Base-by-base conservation (phyloP, 2,888 invertebrate species). In the Drosophila nr. perissopoda region DNA sequence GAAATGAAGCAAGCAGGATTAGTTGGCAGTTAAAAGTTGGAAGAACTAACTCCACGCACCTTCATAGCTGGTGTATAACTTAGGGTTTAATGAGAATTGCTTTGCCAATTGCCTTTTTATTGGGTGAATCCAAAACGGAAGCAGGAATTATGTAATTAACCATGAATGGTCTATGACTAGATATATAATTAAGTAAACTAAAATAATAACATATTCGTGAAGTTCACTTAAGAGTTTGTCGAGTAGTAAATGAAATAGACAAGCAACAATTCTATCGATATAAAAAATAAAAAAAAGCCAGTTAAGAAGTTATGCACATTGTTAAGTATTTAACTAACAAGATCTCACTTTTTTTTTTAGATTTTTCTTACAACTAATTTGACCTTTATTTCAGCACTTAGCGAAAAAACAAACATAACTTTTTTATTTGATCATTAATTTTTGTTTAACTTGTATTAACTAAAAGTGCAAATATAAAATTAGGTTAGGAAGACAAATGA, bases 151-250 rank as follows among this genome's bases (percentile, higher is more conserved):
- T 31, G 36, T 70, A 72, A 88, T 88, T 80, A 74, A 52, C 56
- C 42, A 34, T 62, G 21, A 21, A 21, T 21, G 21, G 21, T 21
- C 21, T 21, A 21, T 21, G 29, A 40, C 11, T 6, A 18, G 54
- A 7, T 48, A 13, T 81, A 72, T 84, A 88, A 89, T 89, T 88
- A 79, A 33, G 13, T 36, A 52, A 67, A 53, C 27, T 46, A 51
- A 66, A 70, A 69, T 69, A 60, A 38, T 72, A 59, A 53, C 7
- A 59, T 31, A 36, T 8, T 29, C 27, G 21, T 5, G 13, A 31
- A 56, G 6, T 48, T 38, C 8, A 16, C 4, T 46, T 3, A 33
- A 70, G 25, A 68, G 8, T 27, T 0, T 42, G 2, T 11, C 6
- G 31, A 29, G 10, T n/a, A 21, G 13, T 21, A 1, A 36, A 36